phyloP scores from a whole-genome alignment of 1,140 invertebrate species.

The Hestina assimilis region DNA sequence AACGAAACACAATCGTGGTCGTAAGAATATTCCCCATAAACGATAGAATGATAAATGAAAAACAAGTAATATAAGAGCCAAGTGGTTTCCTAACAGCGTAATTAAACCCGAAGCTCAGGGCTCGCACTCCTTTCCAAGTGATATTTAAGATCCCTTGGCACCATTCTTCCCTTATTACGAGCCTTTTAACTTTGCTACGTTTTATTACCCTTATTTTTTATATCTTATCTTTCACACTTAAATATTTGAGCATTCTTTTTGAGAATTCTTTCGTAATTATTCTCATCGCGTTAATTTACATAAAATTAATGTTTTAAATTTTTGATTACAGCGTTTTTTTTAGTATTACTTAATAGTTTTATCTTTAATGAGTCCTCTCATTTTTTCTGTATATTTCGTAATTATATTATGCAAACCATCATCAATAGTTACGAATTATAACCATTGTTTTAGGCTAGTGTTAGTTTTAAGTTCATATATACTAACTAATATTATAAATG shows the following conservation, averaged over 20 bases:
- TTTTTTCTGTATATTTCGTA: no score
- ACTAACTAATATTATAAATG: no score
- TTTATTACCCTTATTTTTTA: slow-evolving; percentile 33
- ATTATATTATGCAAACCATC: no score
- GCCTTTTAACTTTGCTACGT: slow-evolving; percentile 28
- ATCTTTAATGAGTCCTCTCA: no score
- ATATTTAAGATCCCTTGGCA: slow-evolving; percentile 38
- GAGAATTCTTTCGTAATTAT: not conserved
- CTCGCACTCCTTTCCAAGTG: slow-evolving; percentile 34
- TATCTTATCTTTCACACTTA: slow-evolving; percentile 21
- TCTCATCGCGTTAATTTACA: not conserved
- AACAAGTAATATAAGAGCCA: slow-evolving; percentile 5
- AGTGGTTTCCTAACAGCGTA: slow-evolving; percentile 15
- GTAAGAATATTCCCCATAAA: slow-evolving; percentile 3
- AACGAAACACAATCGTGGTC: no score
- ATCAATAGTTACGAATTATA: no score
- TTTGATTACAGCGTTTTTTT: not conserved
- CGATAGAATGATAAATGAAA: slow-evolving; percentile 13
- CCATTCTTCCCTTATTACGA: slow-evolving; percentile 44
- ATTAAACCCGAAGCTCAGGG: slow-evolving; percentile 22
- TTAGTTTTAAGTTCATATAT: no score
- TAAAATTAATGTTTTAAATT: not conserved
- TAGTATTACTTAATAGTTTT: not conserved
- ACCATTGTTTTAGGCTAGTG: no score
- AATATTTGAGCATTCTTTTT: not conserved